Base-by-base conservation (phyloP, 2,113 vertebrate genomes). In the Ranitomeya imitator region DNA sequence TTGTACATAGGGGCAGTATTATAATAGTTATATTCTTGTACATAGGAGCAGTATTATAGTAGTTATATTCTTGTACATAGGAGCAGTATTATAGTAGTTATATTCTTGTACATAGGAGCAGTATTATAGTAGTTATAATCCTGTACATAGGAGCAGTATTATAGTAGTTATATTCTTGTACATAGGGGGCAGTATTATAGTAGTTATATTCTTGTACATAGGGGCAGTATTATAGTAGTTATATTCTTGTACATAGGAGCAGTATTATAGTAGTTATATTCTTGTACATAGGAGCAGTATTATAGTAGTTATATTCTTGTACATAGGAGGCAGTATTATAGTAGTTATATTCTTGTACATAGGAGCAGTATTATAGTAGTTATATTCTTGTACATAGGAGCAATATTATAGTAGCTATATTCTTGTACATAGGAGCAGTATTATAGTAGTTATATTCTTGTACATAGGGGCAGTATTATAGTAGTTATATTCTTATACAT, bases 71-170 rank as follows among this genome's bases (percentile, higher is more conserved):
- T 31, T 31, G 26, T 31, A 31, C 26, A 31, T 31, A 31, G 26
- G 26, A 2, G 26, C 26, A 31, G 26, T 31, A 71, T 71, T 37
- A 71, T 31, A 71, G 69, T 37, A 71, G 26, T 31, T 71, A 71
- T 71, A 31, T 31, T 37, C 23, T 71, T 71, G 69, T 71, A 71
- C 14, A 71, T 71, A 71, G 69, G 23, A 37, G 69, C 26, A 71
- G 69, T 71, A 71, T 71, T 71, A 71, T 31, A 71, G 69, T 31
- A 71, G 69, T 71, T 71, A 71, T 71, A 71, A 31, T 71, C 69
- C 31, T 71, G 63, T 65, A 65, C 21, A 65, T 65, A 65, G 18
- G 19, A n/a, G 63, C 63, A n/a, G 63, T 65, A 65, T 65, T 65
- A 65, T 65, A 65, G 63, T 65, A 65, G 19, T 65, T 65, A 21